A percentile compares a stretch with the other conserved stretches of the same genome.
These are phyloP conservation scores for Marronus borbonicus DNA, from an alignment of 2,888 invertebrate genomes.

Conservation along the genomic window DNA sequence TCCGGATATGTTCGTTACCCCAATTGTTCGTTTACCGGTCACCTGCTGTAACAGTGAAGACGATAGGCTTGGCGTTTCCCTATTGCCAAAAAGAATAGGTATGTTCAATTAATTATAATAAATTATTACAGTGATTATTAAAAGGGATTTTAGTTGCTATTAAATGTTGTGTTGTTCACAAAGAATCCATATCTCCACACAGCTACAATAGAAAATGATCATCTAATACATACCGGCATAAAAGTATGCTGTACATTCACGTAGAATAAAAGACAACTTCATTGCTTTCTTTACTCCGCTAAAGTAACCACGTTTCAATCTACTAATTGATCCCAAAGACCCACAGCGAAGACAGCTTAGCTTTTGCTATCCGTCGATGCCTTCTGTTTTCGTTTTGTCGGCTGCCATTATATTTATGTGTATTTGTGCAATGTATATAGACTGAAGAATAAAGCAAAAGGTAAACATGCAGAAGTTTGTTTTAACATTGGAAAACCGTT, in stretches of 20 bases:
- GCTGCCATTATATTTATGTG: neutral
- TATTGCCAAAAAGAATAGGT: too few relatives aligned
- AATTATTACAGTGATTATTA: too few relatives aligned
- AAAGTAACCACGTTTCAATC: conserved; percentile 28
- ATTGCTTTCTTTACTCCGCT: neutral
- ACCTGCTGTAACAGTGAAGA: too few relatives aligned
- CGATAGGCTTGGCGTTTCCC: too few relatives aligned
- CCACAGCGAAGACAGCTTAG: neutral
- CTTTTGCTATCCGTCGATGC: neutral
- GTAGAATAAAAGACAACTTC: neutral
- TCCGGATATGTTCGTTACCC: too few relatives aligned
- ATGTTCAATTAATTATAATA: too few relatives aligned
- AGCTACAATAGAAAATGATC: neutral
- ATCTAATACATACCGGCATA: neutral
- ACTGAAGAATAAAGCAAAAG: neutral
- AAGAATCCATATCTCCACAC: neutral
- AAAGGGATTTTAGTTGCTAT: neutral
- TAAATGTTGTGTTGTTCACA: neutral
- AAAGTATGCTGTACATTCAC: neutral
- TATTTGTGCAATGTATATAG: neutral
- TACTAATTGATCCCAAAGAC: conserved; percentile 27
- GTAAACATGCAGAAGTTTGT: neutral
- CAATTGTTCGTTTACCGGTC: too few relatives aligned
- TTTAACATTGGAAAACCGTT: neutral
- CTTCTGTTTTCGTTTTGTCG: neutral